Evolutionary conservation across 2,888 invertebrate species (phyloP), one percentile per base, ranked within the genome.

Genomic region (Thymelicus acteon): DNA sequence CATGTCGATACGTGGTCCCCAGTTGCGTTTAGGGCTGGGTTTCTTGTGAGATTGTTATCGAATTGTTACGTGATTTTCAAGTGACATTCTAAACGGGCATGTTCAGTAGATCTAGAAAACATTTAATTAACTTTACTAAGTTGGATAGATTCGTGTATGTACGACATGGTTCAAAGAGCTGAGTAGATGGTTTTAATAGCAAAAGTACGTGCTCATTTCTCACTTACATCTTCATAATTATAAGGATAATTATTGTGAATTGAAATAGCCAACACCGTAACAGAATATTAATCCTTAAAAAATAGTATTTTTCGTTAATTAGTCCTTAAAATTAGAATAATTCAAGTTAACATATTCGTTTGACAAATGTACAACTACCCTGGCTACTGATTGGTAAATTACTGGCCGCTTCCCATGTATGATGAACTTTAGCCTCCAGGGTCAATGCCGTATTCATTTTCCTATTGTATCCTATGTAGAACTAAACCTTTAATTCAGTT

Each of bases 41-140:
- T 60, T 19, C 69, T 63, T 63, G 63, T 58, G 40, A 64, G 60
- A 70, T 70, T 40, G 58, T 60, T 70, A 70, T 70, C 70, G 24
- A n/a, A 24, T 47, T 40, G 58, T 70, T 70, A 70, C 64, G 64
- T 64, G 57, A 70, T 63, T 47, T 57, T 52, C 40, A 60, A 60
- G 49, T 70, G 60, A 64, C 70, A 70, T 63, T 70, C 70, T 64
- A 54, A 62, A 52, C 39, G 37, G 44, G 57, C 54, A 58, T 54
- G 62, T 47, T 37, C 52, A 13, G 6, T 37, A 19, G 44, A 62
- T 61, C 62, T 62, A 48, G 54, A 58, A 69, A 69, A 58, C 63
- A 24, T 69, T 69, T 58, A 61, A 68, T 57, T 68, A 19, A 69
- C 49, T 39, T 10, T 37, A 19, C 39, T 19, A 8, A 52, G 10